A percentile compares a stretch with the other conserved stretches of the same genome.
phyloP scores from a whole-genome alignment of 2,113 vertebrate genomes.

The Hiodon tergisus region DNA sequence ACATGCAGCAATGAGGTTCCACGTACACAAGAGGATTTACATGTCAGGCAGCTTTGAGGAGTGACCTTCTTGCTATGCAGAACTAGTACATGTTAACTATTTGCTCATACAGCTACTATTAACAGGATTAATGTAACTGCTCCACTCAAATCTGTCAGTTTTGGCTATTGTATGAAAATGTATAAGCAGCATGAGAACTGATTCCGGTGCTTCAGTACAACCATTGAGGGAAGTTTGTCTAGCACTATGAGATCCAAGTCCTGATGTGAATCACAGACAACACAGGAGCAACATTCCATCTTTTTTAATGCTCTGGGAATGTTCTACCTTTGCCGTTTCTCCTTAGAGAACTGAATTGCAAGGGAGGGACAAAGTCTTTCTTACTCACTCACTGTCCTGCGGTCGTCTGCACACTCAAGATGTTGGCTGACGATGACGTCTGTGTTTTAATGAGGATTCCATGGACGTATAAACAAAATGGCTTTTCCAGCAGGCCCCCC shows the following conservation, averaged over 20 bases:
- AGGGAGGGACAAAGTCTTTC: neutral
- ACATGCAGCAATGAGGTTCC: no score
- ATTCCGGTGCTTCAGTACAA: neutral
- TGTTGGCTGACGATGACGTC: constrained; percentile 15
- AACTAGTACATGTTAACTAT: no score
- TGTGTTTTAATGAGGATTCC: constrained; percentile 20
- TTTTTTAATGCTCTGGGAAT: constrained; percentile 2
- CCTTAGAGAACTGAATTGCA: neutral
- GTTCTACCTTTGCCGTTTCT: neutral
- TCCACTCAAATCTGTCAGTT: no score
- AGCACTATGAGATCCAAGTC: neutral
- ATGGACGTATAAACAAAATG: constrained; percentile 10
- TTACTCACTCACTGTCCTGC: constrained; percentile 10
- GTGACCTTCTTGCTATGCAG: no score
- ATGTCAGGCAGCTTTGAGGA: no score
- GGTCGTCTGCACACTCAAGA: constrained; percentile 22
- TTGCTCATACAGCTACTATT: no score
- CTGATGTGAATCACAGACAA: neutral
- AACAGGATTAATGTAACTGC: no score
- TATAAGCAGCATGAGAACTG: neutral
- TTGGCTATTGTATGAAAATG: no score
- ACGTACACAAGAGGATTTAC: no score
- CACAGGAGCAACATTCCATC: neutral
- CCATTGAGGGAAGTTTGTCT: neutral
- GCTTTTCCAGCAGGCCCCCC: constrained; percentile 9